A percentile compares a stretch with the other conserved stretches of the same genome.
phyloP scores from a whole-genome alignment of 2,888 invertebrate species.

The Hypercompe scribonia region DNA sequence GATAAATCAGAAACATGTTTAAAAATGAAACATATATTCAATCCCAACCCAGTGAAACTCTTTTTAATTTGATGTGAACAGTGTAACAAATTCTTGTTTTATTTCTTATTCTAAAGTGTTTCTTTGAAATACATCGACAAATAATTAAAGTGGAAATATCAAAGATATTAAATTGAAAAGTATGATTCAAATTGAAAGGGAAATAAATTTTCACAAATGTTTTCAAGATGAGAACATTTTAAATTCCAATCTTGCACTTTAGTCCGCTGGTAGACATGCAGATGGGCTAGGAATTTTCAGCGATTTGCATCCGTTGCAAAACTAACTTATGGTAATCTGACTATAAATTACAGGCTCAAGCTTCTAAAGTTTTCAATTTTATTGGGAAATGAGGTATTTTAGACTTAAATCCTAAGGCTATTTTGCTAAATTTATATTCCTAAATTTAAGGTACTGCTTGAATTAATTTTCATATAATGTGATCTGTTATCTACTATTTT shows the following conservation, averaged over 20 bases:
- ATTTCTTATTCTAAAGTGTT: background rate
- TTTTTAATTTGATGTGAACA: background rate
- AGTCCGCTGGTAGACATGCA: constrained; percentile 70
- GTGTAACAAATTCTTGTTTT: background rate
- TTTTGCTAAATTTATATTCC: constrained; percentile 55
- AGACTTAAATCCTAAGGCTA: constrained; percentile 51
- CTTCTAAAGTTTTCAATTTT: constrained; percentile 75
- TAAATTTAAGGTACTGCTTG: constrained; percentile 52
- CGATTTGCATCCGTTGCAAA: constrained; percentile 78
- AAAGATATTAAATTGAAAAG: constrained; percentile 34
- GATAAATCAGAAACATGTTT: too few species aligned
- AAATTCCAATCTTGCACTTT: constrained; percentile 79
- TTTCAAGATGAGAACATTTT: constrained; percentile 70
- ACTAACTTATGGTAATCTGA: constrained; percentile 78
- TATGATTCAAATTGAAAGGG: constrained; percentile 42
- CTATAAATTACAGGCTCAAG: constrained; percentile 74
- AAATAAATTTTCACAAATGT: constrained; percentile 65
- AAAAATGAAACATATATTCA: background rate
- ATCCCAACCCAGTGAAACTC: background rate
- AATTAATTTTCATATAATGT: constrained; percentile 46
- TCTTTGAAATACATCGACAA: constrained; percentile 13
- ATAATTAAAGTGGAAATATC: constrained; percentile 24
- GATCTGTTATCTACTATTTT: constrained; percentile 32
- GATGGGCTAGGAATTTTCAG: constrained; percentile 73
- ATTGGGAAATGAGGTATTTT: constrained; percentile 61